phyloP scores from a whole-genome alignment of 1,140 invertebrate species.

The Lepeophtheirus salmonis region DNA sequence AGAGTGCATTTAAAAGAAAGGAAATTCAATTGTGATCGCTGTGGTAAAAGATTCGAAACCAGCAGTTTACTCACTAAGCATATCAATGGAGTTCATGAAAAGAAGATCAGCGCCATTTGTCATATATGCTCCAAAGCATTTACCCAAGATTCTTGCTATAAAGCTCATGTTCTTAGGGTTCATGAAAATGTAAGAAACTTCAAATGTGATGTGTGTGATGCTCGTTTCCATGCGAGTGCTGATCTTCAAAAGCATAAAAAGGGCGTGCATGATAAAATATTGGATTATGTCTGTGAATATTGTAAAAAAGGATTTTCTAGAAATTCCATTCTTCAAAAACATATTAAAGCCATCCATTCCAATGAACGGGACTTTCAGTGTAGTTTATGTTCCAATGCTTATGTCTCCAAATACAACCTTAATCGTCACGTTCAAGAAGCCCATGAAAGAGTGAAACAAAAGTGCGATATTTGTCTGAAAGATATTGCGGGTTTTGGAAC shows the following conservation, averaged over 20 bases:
- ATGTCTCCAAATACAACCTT: neutral
- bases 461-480: neutral
- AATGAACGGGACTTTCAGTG: neutral
- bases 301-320: neutral
- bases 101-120: neutral
- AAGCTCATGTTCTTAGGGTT: neutral
- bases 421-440: neutral
- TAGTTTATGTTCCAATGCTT: neutral
- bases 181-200: neutral
- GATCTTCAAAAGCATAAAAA: neutral
- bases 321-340: neutral
- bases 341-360: neutral
- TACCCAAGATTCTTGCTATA: neutral
- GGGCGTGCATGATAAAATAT: neutral
- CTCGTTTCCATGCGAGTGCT: neutral
- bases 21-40: neutral
- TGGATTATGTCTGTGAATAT: neutral
- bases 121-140: neutral
- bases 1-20: neutral
- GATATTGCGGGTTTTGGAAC: neutral
- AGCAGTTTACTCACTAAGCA: neutral
- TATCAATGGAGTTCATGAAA: neutral
- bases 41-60: neutral
- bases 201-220: neutral
- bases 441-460: neutral